Conservation (phyloP, 2,888 invertebrate genomes). For the Leucoptera coffeella region DNA sequence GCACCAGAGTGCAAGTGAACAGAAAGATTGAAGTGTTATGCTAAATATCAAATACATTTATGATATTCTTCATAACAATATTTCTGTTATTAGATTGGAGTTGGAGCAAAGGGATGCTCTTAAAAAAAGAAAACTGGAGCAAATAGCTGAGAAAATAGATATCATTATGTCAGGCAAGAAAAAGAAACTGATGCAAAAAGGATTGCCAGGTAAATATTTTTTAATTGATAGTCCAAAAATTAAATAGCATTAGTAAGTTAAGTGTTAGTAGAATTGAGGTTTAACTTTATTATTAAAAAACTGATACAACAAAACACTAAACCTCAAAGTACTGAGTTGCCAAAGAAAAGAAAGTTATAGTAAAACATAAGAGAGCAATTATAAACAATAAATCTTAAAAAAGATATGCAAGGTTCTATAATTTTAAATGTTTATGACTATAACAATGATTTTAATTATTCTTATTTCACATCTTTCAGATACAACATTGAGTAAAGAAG, state of each 20-base stretch:
- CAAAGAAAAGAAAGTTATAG: too few relatives aligned
- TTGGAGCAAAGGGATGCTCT: slow-evolving; percentile 41
- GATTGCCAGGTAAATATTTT: slow-evolving; percentile 21
- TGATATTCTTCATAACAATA: too few relatives aligned
- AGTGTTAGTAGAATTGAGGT: neutral
- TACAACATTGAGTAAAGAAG: slow-evolving; percentile 39
- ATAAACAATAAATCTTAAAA: too few relatives aligned
- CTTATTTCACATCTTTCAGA: slow-evolving; percentile 16
- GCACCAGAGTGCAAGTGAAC: too few relatives aligned
- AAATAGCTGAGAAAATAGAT: slow-evolving; percentile 61
- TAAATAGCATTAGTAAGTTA: slow-evolving; percentile 5
- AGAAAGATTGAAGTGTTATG: too few relatives aligned
- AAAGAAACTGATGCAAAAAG: slow-evolving; percentile 56
- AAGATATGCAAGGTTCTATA: too few relatives aligned
- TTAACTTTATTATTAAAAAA: neutral
- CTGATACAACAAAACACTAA: too few relatives aligned
- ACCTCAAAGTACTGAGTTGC: too few relatives aligned
- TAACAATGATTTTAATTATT: neutral
- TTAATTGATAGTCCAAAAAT: neutral
- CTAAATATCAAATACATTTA: too few relatives aligned
- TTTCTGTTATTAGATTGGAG: too few relatives aligned
- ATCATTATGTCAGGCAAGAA: slow-evolving; percentile 74
- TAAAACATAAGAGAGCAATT: too few relatives aligned
- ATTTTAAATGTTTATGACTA: too few relatives aligned
- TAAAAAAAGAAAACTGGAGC: slow-evolving; percentile 54